Percentiles rank a stretch among this genome's conserved stretches.
These are phyloP conservation scores for Patella caerulea DNA, from an alignment of 2,888 invertebrate genomes.

Conservation along the genomic window DNA sequence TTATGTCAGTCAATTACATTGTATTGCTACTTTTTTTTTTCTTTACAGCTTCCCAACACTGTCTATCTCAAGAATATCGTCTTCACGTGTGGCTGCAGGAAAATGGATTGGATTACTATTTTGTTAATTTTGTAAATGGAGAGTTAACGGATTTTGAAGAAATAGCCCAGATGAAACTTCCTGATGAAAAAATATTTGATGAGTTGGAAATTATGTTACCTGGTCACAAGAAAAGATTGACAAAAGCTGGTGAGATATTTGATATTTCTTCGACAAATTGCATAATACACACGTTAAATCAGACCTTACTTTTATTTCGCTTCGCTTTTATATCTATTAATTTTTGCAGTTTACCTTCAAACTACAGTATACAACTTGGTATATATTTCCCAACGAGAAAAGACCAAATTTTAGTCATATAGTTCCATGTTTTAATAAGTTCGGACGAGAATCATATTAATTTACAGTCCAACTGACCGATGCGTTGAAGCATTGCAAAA, in stretches of 20 bases:
- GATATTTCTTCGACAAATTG: no score
- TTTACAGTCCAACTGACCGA: no score
- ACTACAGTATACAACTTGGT: no score
- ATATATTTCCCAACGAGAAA: no score
- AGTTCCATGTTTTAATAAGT: no score
- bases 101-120: conserved; percentile 63
- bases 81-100: conserved; percentile 60
- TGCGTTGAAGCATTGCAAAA: no score
- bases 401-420: no score
- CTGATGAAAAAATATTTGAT: conserved; percentile 60
- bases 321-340: no score
- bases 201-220: conserved; percentile 66
- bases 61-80: conserved; percentile 44
- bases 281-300: no score
- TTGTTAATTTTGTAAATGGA: conserved; percentile 57
- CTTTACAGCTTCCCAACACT: conserved; percentile 46
- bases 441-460: no score
- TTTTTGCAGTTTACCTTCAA: no score
- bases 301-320: no score
- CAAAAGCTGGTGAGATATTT: conserved; percentile 57
- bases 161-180: conserved; percentile 53
- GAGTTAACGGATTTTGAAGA: conserved; percentile 51
- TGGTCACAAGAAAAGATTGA: conserved; percentile 62
- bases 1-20: neutral
- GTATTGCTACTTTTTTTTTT: neutral